Evolutionary conservation across 2,797 vertebrate species (phyloP), one percentile per base, ranked within the genome.

Genomic region (Pseudomugil gertrudae): DNA sequence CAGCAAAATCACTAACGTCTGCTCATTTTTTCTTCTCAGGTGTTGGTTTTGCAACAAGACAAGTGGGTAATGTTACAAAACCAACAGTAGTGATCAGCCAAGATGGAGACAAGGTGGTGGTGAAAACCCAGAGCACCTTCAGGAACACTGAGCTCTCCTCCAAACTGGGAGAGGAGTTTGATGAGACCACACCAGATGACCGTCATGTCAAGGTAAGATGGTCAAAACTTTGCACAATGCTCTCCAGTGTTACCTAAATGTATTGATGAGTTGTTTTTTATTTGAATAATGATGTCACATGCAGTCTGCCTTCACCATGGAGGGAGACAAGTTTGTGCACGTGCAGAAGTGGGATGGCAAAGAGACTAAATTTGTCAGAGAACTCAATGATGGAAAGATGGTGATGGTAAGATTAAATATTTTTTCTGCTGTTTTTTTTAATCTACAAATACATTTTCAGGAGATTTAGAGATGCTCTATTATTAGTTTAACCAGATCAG

Each of bases 291-390:
- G 1, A 57, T 50, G 93, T 87, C 9, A 63, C 76, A 69, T 52
- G 9, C 82, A 99, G 98, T 96, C 96, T 21, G 94, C 94, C 54
- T 93, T 99, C 66, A 94, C 89, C 72, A 76, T 98, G 93, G 95
- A 98, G 3, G 96, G 96, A 83, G 94, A 94, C 78, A 97, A 94
- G 56, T 86, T 99, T 15, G 84, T 98, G 67, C 97, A 99, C 0
- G 88, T 95, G 71, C 98, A 99, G 92, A 97, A 94, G 87, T 99
- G 98, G 98, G 96, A 98, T 0, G 95, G 94, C 76, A 99, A 99
- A 83, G 96, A 99, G 89, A 97, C 95, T 57, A 96, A 81, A 74
- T 96, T 97, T 86, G 92, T 96, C 68, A 88, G 97, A 90, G 97
- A 99, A 94, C 94, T 99, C 78, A 96, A 96, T 79, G 96, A 98